Evolutionary conservation across 1,140 invertebrate species (phyloP), one percentile per base, ranked within the genome.

Genomic region (Calliopsis andreniformis): DNA sequence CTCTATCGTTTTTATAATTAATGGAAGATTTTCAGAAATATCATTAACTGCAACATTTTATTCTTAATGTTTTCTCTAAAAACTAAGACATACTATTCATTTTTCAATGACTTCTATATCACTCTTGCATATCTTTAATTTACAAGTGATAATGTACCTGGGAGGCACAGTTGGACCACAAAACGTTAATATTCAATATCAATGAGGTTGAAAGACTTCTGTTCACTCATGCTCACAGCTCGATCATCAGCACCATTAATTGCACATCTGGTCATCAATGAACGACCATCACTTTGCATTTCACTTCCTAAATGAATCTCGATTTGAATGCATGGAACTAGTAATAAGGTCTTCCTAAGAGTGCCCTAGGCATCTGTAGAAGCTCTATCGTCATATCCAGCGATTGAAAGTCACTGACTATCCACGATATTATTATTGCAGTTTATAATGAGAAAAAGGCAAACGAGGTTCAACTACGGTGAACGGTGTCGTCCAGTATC

Each of bases 401-500:
- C 28, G 23, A 5, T 0, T 12, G 8, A 1, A 16, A 18, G 1
- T n/a, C 12, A 20, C n/a, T 56, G 49, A 70, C 64, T 47, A 55
- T 42, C 7, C 7, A 23, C 49, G 55, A 61, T 58, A 80, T 55
- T 64, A 77, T 83, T n/a, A n/a, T 92, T 92, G 35, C 86, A 95
- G 93, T 93, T 96, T 63, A 89, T 96, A 35, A 95, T 96, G 93
- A 92, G 94, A 72, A 95, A 95, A 87, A 93, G 95, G 30, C 95
- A 96, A 83, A 95, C 91, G 82, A 79, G 90, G 79, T 89, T 94
- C 18, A 95, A 95, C 70, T 97, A 97, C 82, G 96, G 96, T 0
- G 96, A 97, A 89, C 93, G 97, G 32, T 98, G 97, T 87, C 96
- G 96, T 5, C 97, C 97, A 0, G 96, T 97, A 0, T 96, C 96